Conservation (phyloP, 2,797 vertebrate genomes). For the Malacoraja senta region DNA sequence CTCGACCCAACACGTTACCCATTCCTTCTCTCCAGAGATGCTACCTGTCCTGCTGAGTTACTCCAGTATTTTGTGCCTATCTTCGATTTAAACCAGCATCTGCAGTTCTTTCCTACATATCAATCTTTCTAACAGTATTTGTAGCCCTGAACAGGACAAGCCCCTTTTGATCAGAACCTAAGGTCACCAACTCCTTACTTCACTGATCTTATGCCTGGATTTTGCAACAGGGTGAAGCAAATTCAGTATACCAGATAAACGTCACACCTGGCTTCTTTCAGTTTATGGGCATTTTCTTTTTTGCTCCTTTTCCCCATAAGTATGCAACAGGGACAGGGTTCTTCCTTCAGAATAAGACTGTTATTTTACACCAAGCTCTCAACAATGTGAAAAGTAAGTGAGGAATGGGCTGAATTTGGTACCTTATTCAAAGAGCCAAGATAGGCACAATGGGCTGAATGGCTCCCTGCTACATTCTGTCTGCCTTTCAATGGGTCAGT, state of each 20-base stretch:
- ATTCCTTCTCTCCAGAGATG: no score
- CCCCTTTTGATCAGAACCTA: not conserved
- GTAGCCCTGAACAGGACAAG: not conserved
- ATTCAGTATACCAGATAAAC: not conserved
- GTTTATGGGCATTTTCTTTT: not conserved
- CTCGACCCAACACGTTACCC: no score
- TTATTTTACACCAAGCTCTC: not conserved
- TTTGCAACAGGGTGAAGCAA: not conserved
- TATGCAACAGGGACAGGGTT: not conserved
- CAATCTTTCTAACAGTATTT: not conserved
- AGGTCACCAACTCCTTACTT: not conserved
- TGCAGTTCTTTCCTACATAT: no score
- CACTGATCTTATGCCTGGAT: not conserved
- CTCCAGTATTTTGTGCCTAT: no score
- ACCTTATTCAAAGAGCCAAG: not conserved
- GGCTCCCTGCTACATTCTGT: not conserved
- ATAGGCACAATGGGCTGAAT: not conserved
- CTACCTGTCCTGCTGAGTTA: no score
- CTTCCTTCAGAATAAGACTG: not conserved
- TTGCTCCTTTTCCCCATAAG: not conserved
- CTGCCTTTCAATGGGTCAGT: not conserved
- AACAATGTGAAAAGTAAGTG: not conserved
- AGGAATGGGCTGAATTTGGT: not conserved
- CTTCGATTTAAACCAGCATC: no score
- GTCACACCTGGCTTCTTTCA: not conserved